These are phyloP conservation scores for Psococerastis gibbosa DNA, from an alignment of 2,888 invertebrate genomes.

Conservation along the genomic window DNA sequence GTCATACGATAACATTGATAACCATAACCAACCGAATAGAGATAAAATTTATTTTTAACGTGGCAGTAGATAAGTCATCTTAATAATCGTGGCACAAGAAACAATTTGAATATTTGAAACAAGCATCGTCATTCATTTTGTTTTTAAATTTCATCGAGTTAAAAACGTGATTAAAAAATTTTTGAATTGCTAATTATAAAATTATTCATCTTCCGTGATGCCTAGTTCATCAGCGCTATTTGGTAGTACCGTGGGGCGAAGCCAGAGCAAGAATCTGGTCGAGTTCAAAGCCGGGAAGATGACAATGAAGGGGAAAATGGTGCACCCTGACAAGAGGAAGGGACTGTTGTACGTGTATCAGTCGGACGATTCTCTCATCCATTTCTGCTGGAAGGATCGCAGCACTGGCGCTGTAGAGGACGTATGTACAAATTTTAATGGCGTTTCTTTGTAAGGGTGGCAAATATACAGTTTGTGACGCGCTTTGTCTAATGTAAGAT, in stretches of 20 bases:
- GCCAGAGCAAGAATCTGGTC: constrained; percentile 74
- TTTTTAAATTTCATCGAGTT: too few species aligned
- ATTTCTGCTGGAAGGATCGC: constrained; percentile 99
- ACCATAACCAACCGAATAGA: too few species aligned
- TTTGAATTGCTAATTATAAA: too few species aligned
- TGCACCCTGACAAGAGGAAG: constrained; percentile 85
- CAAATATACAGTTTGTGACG: not conserved
- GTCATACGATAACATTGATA: too few species aligned
- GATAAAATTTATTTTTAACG: too few species aligned
- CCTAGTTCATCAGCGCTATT: constrained; percentile 50
- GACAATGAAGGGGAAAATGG: constrained; percentile 84
- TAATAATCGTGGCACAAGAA: too few species aligned
- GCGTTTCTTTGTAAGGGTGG: constrained; percentile 6
- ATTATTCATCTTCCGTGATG: constrained; percentile 33
- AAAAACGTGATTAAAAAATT: too few species aligned
- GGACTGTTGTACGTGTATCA: constrained; percentile 90
- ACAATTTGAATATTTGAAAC: too few species aligned
- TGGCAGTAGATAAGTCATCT: too few species aligned
- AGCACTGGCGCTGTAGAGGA: constrained; percentile 84
- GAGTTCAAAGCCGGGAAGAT: constrained; percentile 95
- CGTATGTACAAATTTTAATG: constrained; percentile 30
- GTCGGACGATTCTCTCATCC: constrained; percentile 93
- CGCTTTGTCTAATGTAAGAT: too few species aligned
- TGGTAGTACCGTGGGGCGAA: constrained; percentile 54
- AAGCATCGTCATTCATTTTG: too few species aligned